phyloP scores from a whole-genome alignment of 2,888 invertebrate genomes.

The Tetragonisca angustula region DNA sequence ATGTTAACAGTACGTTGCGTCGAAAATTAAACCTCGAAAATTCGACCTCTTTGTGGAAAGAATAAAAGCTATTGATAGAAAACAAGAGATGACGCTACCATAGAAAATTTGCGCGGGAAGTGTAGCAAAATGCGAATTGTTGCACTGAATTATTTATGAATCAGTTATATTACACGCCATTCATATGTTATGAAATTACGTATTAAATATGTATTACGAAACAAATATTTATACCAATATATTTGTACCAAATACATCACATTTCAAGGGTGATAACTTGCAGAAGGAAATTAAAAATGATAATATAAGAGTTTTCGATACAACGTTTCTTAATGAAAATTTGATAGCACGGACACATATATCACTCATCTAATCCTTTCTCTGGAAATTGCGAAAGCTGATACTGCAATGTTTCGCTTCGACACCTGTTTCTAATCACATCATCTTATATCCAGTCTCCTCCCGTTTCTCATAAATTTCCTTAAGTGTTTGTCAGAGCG shows the following conservation, averaged over 20 bases:
- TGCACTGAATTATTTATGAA: neutral
- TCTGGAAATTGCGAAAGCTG: neutral
- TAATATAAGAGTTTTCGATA: neutral
- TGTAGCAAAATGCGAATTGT: neutral
- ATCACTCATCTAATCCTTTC: neutral
- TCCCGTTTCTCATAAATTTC: slow-evolving; percentile 22
- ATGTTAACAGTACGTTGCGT: too few relatives aligned
- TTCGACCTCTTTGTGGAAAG: too few relatives aligned
- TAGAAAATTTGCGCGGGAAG: neutral
- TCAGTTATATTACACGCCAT: too few relatives aligned
- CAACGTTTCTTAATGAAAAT: neutral
- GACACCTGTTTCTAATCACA: slow-evolving; percentile 23
- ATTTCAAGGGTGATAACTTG: neutral
- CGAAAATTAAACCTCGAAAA: too few relatives aligned
- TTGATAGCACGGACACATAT: neutral
- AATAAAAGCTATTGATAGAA: neutral
- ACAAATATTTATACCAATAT: neutral
- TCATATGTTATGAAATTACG: neutral
- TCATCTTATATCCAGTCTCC: neutral
- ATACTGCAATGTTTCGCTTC: neutral
- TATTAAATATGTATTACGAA: neutral
- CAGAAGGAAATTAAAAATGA: neutral
- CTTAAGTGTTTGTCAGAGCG: slow-evolving; percentile 10
- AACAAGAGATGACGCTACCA: neutral
- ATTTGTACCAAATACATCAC: neutral